Evolutionary conservation across 2,888 invertebrate species (phyloP).

Genomic region (Endomychus coccineus): DNA sequence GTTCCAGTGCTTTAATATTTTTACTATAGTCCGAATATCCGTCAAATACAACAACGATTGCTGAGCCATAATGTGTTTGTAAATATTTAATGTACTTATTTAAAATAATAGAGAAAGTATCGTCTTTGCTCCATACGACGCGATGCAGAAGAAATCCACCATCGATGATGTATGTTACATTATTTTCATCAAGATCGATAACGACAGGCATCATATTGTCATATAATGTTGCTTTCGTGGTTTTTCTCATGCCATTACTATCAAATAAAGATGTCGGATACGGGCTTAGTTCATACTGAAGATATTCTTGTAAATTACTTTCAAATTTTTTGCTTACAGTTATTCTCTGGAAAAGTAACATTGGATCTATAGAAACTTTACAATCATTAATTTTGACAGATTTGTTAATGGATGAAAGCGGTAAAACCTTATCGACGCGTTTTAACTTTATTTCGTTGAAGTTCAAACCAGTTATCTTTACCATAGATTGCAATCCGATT

Average conservation of each 20-base stretch:
- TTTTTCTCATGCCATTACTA: conserved; percentile 23
- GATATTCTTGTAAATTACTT: conserved; percentile 22
- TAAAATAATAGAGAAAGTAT: conserved; percentile 19
- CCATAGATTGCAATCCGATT: conserved; percentile 20
- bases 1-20: too few species aligned
- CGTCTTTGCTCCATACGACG: conserved; percentile 15
- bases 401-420: conserved; percentile 21
- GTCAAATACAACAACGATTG: conserved; percentile 32
- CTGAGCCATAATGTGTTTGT: conserved; percentile 24
- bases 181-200: too few species aligned
- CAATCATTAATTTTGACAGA: conserved; percentile 19
- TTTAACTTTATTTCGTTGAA: conserved; percentile 27
- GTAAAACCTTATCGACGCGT: conserved; percentile 27
- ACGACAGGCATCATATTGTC: conserved; percentile 14
- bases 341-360: conserved; percentile 25
- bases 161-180: conserved; percentile 16
- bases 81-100: conserved; percentile 27
- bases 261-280: conserved; percentile 21
- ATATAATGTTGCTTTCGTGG: conserved; percentile 13
- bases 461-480: conserved; percentile 17
- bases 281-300: conserved; percentile 24
- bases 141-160: conserved; percentile 19
- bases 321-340: conserved; percentile 25
- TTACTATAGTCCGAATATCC: too few species aligned
- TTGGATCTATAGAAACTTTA: conserved; percentile 21